A percentile compares a stretch with the other conserved stretches of the same genome.
phyloP scores from a whole-genome alignment of 2,113 vertebrate genomes.

The Phalacrocorax carbo region DNA sequence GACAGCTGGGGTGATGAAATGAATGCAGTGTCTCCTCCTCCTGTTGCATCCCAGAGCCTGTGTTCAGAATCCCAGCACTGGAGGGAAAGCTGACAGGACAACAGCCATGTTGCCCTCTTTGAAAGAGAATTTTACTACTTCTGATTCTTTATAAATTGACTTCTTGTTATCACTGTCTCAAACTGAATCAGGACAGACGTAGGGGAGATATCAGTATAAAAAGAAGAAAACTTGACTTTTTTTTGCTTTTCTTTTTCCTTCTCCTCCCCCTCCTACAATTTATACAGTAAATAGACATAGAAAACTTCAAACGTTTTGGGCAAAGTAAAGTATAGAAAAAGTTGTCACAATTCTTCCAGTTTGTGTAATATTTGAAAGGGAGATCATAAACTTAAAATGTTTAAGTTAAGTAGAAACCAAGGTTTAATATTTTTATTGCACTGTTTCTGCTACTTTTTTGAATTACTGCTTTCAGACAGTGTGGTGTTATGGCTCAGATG shows the following conservation, averaged over 20 bases:
- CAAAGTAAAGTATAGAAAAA: background rate
- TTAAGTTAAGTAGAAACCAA: background rate
- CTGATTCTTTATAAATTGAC: background rate
- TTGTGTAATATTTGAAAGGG: background rate
- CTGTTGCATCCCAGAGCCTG: background rate
- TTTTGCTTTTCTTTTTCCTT: background rate
- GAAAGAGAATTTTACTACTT: background rate
- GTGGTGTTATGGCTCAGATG: background rate
- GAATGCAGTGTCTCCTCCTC: background rate
- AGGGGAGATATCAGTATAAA: background rate
- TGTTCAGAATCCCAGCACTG: background rate
- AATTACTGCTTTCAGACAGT: background rate
- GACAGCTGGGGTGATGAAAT: background rate
- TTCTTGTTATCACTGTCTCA: background rate
- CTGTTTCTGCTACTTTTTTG: background rate
- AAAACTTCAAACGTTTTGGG: background rate
- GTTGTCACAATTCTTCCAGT: background rate
- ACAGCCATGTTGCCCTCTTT: background rate
- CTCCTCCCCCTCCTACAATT: rapidly evolving
- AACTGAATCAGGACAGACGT: background rate
- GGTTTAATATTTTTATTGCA: background rate
- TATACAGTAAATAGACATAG: background rate
- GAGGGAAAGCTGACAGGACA: background rate
- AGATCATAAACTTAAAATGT: background rate
- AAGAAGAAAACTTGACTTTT: background rate